Conservation (phyloP, 2,797 vertebrate genomes). For the Pseudochirops cupreus region DNA sequence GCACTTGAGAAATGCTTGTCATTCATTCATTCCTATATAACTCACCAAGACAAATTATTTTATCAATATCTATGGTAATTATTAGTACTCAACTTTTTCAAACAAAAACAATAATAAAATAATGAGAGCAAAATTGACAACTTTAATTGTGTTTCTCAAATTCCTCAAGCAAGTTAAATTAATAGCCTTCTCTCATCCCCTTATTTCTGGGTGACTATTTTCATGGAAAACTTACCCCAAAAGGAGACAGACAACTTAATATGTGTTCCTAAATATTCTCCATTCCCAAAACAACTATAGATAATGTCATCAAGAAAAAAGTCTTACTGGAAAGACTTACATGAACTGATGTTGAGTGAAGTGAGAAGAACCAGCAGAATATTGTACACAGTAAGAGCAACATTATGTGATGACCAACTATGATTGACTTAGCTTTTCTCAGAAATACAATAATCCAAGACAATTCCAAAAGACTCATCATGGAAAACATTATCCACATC, state of each 20-base stretch:
- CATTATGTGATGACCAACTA: not conserved
- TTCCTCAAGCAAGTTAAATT: constrained; percentile 17
- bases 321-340: not conserved
- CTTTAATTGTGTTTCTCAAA: not conserved
- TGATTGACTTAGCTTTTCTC: not conserved
- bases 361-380: not conserved
- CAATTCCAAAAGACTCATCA: not conserved
- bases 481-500: not conserved
- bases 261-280: constrained; percentile 16
- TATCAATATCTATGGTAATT: not conserved
- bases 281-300: constrained; percentile 1
- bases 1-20: not conserved
- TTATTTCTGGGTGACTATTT: constrained; percentile 20
- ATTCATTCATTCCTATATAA: not conserved
- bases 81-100: not conserved
- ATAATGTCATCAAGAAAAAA: constrained; percentile 32
- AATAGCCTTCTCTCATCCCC: not conserved
- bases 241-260: not conserved
- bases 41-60: not conserved
- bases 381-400: not conserved
- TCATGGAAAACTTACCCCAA: not conserved
- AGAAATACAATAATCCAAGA: not conserved
- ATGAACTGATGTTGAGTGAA: not conserved
- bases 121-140: not conserved
- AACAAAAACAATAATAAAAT: constrained; percentile 20